Conservation (phyloP, 1,140 invertebrate species). For the Telenomus remus region DNA sequence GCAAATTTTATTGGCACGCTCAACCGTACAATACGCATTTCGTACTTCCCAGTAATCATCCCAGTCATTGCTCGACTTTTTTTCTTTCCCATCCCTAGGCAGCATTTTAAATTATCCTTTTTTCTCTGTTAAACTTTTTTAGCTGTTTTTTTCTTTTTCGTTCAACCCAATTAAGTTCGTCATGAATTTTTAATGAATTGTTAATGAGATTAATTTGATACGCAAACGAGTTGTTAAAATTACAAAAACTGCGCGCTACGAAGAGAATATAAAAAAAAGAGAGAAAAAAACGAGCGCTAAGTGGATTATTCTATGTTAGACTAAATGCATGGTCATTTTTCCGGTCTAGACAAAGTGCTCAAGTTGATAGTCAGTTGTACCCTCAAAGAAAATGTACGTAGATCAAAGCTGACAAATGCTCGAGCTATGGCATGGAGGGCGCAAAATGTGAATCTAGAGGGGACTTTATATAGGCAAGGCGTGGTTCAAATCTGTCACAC, state of each 20-base stretch:
- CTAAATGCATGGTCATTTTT: slow-evolving; percentile 50
- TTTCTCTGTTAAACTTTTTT: no score
- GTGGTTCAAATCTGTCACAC: slow-evolving; percentile 76
- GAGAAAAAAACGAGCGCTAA: no score
- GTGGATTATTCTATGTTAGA: slow-evolving; percentile 5
- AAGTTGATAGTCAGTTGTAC: slow-evolving; percentile 58
- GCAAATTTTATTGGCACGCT: slow-evolving; percentile 43
- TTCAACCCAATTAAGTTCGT: no score
- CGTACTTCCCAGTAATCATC: not conserved
- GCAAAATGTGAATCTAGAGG: slow-evolving; percentile 51
- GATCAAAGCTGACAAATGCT: slow-evolving; percentile 63
- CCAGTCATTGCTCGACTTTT: not conserved
- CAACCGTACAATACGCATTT: slow-evolving; percentile 13
- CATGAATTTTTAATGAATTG: no score
- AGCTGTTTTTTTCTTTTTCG: no score
- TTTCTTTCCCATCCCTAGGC: slow-evolving; percentile 2
- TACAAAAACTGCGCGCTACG: no score
- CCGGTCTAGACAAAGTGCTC: slow-evolving; percentile 53
- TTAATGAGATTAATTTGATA: no score
- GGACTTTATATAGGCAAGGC: slow-evolving; percentile 73
- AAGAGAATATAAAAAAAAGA: no score
- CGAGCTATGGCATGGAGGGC: slow-evolving; percentile 56
- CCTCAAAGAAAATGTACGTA: slow-evolving; percentile 58
- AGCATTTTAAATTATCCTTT: no score
- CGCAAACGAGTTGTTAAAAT: no score